Evolutionary conservation across 2,888 invertebrate genomes (phyloP).

Genomic region (Drosophila infuscata): DNA sequence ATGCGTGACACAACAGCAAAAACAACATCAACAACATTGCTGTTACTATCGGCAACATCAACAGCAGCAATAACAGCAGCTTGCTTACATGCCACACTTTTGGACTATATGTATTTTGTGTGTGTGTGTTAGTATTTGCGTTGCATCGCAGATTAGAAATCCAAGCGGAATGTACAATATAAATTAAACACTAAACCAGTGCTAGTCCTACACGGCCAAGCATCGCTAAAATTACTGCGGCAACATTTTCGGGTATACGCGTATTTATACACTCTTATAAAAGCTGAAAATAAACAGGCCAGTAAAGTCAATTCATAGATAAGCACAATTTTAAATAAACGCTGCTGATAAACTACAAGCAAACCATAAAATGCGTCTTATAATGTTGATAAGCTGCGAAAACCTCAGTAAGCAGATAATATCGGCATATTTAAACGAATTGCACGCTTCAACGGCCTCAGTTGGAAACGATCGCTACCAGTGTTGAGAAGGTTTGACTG

Average conservation of each 20-base stretch:
- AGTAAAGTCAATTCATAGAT: conserved; percentile 32
- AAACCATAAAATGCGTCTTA: conserved; percentile 17
- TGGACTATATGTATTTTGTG: conserved; percentile 24
- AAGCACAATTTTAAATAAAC: conserved; percentile 32
- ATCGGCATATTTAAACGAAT: conserved; percentile 59
- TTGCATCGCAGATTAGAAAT: conserved; percentile 65
- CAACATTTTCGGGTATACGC: not conserved
- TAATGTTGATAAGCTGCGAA: conserved; percentile 42
- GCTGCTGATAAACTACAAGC: conserved; percentile 39
- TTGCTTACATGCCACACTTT: conserved; percentile 64
- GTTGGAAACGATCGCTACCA: conserved; percentile 47
- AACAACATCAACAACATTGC: conserved; percentile 30
- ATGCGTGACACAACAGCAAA: conserved; percentile 23
- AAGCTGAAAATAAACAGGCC: not conserved
- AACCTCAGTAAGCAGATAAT: conserved; percentile 36
- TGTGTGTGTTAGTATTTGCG: not conserved
- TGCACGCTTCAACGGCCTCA: conserved; percentile 24
- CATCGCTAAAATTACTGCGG: not conserved
- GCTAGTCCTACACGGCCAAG: not conserved
- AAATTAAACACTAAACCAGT: conserved; percentile 33
- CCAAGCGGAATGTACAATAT: conserved; percentile 61
- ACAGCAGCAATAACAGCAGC: conserved; percentile 33
- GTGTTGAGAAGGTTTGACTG: conserved; percentile 58
- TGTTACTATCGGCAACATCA: conserved; percentile 20
- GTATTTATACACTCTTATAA: not conserved